Evolutionary conservation across 2,888 invertebrate genomes (phyloP).

Genomic region (Nyleta sp.): DNA sequence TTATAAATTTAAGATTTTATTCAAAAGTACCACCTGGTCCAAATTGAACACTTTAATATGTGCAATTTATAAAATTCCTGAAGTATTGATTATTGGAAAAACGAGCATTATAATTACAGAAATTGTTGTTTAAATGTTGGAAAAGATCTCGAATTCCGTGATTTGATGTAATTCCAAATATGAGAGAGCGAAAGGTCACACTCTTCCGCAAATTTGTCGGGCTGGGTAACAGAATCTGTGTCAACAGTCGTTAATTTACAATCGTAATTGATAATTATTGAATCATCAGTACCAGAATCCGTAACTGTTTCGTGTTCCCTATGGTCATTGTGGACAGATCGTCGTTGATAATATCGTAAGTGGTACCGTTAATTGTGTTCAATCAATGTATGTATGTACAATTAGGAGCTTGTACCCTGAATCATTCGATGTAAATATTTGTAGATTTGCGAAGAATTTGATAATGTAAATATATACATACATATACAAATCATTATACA

Average conservation of each 20-base stretch:
- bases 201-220: slow-evolving; percentile 26
- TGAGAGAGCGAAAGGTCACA: too few relatives aligned
- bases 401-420: slow-evolving; percentile 60
- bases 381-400: slow-evolving; percentile 65
- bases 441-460: slow-evolving; percentile 49
- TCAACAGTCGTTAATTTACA: slow-evolving; percentile 52
- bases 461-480: slow-evolving; percentile 57
- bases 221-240: slow-evolving; percentile 36
- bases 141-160: too few relatives aligned
- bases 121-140: too few relatives aligned
- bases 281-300: slow-evolving; percentile 57
- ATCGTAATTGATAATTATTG: slow-evolving; percentile 62
- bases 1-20: too few relatives aligned
- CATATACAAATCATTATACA: slow-evolving; percentile 10
- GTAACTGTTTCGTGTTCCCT: slow-evolving; percentile 58
- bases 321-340: slow-evolving; percentile 62
- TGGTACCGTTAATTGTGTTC: slow-evolving; percentile 66
- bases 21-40: too few relatives aligned
- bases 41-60: too few relatives aligned
- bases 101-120: background rate
- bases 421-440: slow-evolving; percentile 61
- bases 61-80: too few relatives aligned
- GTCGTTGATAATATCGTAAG: slow-evolving; percentile 59
- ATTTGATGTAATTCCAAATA: too few relatives aligned
- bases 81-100: slow-evolving; percentile 26